Percentiles rank a stretch among this genome's conserved stretches.
phyloP scores from a whole-genome alignment of 2,113 vertebrate genomes.

The Daboia siamensis region DNA sequence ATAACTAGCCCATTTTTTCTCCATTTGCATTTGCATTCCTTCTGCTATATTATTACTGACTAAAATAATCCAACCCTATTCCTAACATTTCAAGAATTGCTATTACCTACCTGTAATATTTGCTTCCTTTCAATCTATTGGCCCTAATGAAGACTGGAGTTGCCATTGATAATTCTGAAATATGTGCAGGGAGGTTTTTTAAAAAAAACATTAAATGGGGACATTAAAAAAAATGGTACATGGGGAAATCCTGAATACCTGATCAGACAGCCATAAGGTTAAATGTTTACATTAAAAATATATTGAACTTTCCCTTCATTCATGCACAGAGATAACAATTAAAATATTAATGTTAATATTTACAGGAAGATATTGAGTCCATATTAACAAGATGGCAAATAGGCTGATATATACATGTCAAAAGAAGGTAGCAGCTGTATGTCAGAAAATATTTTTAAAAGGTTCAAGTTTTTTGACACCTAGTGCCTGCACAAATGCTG shows the following conservation, averaged over 20 bases:
- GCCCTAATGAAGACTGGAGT: not conserved
- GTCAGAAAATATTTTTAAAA: not conserved
- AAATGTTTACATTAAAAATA: not conserved
- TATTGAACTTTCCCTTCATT: not conserved
- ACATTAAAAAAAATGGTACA: not conserved
- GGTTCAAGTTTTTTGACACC: not conserved
- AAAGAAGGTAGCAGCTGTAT: not conserved
- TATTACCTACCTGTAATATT: not conserved
- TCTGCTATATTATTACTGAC: not conserved
- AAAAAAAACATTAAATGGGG: not conserved
- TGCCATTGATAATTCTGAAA: not conserved
- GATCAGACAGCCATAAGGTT: not conserved
- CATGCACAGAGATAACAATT: not conserved
- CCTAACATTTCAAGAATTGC: not conserved
- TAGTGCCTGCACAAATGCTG: not conserved
- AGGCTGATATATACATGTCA: not conserved
- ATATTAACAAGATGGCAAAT: not conserved
- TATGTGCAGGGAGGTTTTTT: not conserved
- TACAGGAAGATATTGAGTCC: not conserved
- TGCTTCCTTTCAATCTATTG: not conserved
- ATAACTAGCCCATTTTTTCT: not conserved
- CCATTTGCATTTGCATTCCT: not conserved
- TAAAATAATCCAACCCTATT: not conserved
- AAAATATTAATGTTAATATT: not conserved
- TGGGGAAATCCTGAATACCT: not conserved